Conservation (phyloP, 2,888 invertebrate genomes). For the Teleogryllus oceanicus region DNA sequence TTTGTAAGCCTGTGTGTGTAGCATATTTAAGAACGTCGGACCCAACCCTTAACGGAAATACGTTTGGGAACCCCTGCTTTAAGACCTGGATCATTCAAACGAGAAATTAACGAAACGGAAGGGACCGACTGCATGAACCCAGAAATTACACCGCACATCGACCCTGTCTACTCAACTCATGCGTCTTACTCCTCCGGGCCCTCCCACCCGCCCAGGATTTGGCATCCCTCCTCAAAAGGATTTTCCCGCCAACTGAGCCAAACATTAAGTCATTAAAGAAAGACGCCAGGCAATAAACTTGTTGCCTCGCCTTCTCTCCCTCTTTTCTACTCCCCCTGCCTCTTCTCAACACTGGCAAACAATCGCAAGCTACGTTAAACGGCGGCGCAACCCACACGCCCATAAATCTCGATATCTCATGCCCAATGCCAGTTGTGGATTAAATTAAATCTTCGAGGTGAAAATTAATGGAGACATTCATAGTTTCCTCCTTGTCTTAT, state of each 20-base stretch:
- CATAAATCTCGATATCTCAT: conserved; percentile 3
- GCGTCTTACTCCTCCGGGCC: neutral
- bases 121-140: too few species aligned
- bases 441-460: conserved; percentile 38
- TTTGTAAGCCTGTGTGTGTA: too few species aligned
- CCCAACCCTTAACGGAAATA: too few species aligned
- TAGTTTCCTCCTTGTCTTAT: conserved; percentile 37
- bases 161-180: too few species aligned
- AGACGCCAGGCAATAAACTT: neutral
- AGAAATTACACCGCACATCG: too few species aligned
- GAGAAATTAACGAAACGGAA: too few species aligned
- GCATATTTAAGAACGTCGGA: too few species aligned
- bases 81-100: too few species aligned
- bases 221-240: neutral
- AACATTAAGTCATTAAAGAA: conserved; percentile 18
- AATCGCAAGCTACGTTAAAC: neutral
- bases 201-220: neutral
- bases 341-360: neutral
- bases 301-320: neutral
- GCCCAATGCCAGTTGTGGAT: conserved; percentile 1
- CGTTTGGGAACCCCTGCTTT: too few species aligned
- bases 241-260: neutral
- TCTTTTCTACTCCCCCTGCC: neutral
- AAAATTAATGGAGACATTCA: conserved; percentile 38
- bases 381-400: neutral